Conservation (phyloP, 2,797 vertebrate genomes). For the Muraenolepis orangiensis region DNA sequence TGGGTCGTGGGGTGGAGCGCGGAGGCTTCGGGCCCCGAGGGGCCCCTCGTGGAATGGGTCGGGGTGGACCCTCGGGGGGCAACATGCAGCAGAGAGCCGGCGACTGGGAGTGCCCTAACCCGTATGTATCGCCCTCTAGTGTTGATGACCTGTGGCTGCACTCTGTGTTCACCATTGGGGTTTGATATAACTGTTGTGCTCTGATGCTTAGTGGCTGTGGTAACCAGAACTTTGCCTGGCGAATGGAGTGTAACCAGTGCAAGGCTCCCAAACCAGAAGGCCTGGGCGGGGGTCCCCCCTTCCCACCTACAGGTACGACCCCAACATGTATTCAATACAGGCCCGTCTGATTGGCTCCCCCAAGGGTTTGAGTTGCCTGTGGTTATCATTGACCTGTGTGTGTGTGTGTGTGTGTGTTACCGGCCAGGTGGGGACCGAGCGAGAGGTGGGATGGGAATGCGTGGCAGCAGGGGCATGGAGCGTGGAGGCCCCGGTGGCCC, state of each 20-base stretch:
- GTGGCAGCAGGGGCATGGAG: conserved; percentile 90
- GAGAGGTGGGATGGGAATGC: conserved; percentile 89
- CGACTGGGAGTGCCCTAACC: conserved; percentile 98
- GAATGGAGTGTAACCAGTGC: conserved; percentile 98
- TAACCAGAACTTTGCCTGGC: conserved; percentile 98
- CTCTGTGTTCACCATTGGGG: not conserved
- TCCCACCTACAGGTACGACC: conserved; percentile 81
- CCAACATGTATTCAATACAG: not conserved
- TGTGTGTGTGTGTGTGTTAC: not conserved
- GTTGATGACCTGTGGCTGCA: not conserved
- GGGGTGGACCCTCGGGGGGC: conserved; percentile 85
- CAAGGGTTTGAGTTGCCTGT: not conserved
- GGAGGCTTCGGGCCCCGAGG: conserved; percentile 86
- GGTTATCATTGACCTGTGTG: too few species aligned
- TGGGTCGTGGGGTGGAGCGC: conserved; percentile 92
- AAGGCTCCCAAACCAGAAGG: conserved; percentile 96
- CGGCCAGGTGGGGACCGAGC: conserved; percentile 84
- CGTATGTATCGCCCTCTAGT: conserved; percentile 73
- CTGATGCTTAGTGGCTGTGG: conserved; percentile 78
- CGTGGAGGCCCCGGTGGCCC: conserved; percentile 76
- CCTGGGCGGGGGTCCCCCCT: conserved; percentile 81
- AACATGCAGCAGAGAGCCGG: conserved; percentile 96
- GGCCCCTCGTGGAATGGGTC: conserved; percentile 84
- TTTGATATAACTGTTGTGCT: not conserved
- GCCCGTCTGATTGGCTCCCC: not conserved